Evolutionary conservation across 2,888 invertebrate species (phyloP).

Genomic region (Dromius quadrimaculatus): DNA sequence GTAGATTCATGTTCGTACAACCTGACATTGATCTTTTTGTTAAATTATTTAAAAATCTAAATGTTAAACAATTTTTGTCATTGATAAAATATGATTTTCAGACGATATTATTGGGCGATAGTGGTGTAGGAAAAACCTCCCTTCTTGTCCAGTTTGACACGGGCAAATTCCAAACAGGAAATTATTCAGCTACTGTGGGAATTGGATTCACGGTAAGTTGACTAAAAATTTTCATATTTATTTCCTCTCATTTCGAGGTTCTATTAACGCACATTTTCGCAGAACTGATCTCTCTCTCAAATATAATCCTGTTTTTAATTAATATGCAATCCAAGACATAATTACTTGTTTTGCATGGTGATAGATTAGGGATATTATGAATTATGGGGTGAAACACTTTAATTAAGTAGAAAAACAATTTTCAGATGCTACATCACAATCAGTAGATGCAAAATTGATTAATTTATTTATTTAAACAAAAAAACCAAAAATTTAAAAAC

Average conservation of each 20-base stretch:
- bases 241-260: neutral
- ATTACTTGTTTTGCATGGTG: constrained; percentile 22
- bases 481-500: too few relatives aligned
- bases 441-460: too few relatives aligned
- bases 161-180: constrained; percentile 89
- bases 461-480: too few relatives aligned
- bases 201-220: constrained; percentile 94
- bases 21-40: too few relatives aligned
- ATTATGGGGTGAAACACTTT: too few relatives aligned
- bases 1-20: too few relatives aligned
- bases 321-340: constrained; percentile 25
- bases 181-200: constrained; percentile 94
- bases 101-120: constrained; percentile 95
- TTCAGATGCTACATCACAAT: too few relatives aligned
- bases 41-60: too few relatives aligned
- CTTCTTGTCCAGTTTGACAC: constrained; percentile 94
- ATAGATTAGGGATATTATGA: too few relatives aligned
- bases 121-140: constrained; percentile 94
- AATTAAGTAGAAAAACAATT: too few relatives aligned
- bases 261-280: neutral
- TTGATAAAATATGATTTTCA: constrained; percentile 61
- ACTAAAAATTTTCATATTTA: neutral
- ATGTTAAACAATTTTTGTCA: too few relatives aligned
- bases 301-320: constrained; percentile 7
- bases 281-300: constrained; percentile 11